phyloP scores from a whole-genome alignment of 2,888 invertebrate genomes.

The Brachylomia viminalis region DNA sequence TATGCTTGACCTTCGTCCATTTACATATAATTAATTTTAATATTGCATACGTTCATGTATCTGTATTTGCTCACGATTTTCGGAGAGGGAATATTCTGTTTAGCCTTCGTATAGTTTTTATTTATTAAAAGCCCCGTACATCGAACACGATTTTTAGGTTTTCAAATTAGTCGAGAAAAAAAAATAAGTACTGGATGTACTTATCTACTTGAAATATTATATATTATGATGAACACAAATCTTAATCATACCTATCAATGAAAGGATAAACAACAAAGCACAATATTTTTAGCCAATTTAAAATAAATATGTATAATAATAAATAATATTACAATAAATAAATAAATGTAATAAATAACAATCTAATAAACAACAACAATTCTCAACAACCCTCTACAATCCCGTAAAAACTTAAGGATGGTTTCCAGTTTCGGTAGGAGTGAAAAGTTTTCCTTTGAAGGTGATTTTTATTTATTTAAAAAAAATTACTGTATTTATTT shows the following conservation, averaged over 20 bases:
- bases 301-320: neutral
- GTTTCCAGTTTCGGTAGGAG: neutral
- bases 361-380: too few species aligned
- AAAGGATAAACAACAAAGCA: neutral
- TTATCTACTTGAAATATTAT: neutral
- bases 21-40: constrained; percentile 53
- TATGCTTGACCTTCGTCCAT: constrained; percentile 44
- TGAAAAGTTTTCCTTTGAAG: neutral
- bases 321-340: too few species aligned
- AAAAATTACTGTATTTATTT: neutral
- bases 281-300: neutral
- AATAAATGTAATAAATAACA: too few species aligned
- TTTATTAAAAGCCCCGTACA: neutral
- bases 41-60: constrained; percentile 17
- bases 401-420: neutral
- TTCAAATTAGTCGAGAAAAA: neutral
- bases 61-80: constrained; percentile 26
- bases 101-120: neutral
- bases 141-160: neutral
- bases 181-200: neutral
- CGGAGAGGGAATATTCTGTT: neutral
- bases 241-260: neutral
- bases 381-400: neutral
- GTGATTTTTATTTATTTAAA: too few species aligned
- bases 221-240: neutral